These are phyloP conservation scores for Eledona agricola DNA, from an alignment of 2,888 invertebrate genomes.

Conservation along the genomic window DNA sequence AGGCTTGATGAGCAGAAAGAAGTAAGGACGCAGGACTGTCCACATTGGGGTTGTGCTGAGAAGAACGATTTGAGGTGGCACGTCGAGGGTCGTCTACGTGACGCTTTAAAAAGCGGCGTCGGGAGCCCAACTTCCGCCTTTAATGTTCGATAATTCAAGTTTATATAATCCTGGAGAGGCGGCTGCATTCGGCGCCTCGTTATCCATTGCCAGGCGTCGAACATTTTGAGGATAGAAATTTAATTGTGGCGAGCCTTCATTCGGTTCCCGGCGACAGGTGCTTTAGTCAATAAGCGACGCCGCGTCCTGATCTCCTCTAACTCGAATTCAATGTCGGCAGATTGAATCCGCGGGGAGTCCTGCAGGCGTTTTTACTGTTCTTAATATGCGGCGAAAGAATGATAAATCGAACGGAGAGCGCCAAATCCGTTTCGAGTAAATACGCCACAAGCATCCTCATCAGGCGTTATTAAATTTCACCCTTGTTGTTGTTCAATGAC, in stretches of 20 bases:
- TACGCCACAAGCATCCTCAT: constrained; percentile 26
- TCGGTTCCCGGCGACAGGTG: constrained; percentile 43
- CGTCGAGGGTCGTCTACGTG: too few species aligned
- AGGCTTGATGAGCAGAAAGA: too few species aligned
- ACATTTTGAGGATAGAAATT: constrained; percentile 26
- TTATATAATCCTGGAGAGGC: constrained; percentile 26
- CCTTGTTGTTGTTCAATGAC: constrained; percentile 35
- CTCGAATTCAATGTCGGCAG: constrained; percentile 45
- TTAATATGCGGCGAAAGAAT: constrained; percentile 4
- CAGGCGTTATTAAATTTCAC: constrained; percentile 34
- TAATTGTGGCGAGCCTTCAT: constrained; percentile 40
- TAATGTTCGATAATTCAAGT: constrained; percentile 32
- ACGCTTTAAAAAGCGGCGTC: too few species aligned
- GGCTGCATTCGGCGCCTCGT: constrained; percentile 32
- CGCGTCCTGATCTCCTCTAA: constrained; percentile 44
- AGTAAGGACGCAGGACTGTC: too few species aligned
- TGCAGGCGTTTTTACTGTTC: constrained; percentile 21
- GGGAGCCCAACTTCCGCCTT: too few species aligned
- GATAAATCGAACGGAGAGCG: constrained; percentile 2
- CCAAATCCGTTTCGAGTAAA: constrained; percentile 22
- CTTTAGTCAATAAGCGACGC: constrained; percentile 44
- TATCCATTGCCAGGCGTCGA: constrained; percentile 24
- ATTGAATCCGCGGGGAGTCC: constrained; percentile 39
- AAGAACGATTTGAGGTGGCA: too few species aligned
- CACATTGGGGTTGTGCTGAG: too few species aligned